Conservation (phyloP, 1,140 invertebrate species). For the Saccostrea glomerata region DNA sequence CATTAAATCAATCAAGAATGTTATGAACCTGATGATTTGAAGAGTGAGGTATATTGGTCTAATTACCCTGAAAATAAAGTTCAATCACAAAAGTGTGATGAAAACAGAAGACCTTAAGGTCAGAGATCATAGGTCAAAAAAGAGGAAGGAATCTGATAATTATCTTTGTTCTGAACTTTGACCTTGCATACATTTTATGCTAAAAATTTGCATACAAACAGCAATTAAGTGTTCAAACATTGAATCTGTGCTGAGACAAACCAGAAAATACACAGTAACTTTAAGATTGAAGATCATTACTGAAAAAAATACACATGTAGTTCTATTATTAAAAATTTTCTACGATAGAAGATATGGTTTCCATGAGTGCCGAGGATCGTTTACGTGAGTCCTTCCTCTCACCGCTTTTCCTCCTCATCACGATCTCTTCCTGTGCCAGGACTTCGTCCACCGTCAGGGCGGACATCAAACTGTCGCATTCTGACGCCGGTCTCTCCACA, state of each 20-base stretch:
- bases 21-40: too few relatives aligned
- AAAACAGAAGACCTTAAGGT: neutral
- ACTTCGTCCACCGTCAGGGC: neutral
- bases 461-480: neutral
- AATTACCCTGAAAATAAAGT: too few relatives aligned
- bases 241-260: neutral
- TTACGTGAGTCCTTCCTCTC: neutral
- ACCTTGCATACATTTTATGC: too few relatives aligned
- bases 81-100: too few relatives aligned
- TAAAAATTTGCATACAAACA: too few relatives aligned
- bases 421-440: constrained; percentile 21
- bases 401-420: neutral
- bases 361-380: neutral
- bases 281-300: neutral
- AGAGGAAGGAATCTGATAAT: too few relatives aligned
- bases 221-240: neutral
- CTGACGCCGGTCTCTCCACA: constrained; percentile 34
- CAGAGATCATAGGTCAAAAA: neutral
- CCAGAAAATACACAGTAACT: neutral
- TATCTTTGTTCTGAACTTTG: too few relatives aligned
- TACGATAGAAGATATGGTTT: neutral
- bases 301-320: neutral
- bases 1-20: too few relatives aligned
- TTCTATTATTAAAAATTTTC: neutral
- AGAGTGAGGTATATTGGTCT: too few relatives aligned